These are phyloP conservation scores for Pseudomyrmex cubaensis DNA, from an alignment of 1,140 invertebrate genomes.

Conservation along the genomic window DNA sequence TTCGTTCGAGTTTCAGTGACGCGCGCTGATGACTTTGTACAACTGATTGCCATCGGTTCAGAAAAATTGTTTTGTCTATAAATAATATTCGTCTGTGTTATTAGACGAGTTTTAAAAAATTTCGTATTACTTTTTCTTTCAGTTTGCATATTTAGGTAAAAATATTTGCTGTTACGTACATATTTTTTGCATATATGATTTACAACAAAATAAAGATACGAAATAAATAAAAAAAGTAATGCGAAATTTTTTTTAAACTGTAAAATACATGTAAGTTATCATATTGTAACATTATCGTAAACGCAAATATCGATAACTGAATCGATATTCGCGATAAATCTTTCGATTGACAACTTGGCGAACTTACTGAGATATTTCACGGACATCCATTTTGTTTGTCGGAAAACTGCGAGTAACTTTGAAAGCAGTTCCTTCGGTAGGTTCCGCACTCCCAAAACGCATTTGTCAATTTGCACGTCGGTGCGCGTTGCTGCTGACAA, in stretches of 20 bases:
- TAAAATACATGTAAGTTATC: too few species aligned
- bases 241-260: too few species aligned
- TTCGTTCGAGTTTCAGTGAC: background rate
- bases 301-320: too few species aligned
- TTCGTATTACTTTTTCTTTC: too few species aligned
- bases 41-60: background rate
- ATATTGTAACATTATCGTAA: background rate
- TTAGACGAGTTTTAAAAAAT: background rate
- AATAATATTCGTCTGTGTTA: background rate
- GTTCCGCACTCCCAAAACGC: background rate
- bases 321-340: background rate
- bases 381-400: too few species aligned
- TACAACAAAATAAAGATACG: too few species aligned
- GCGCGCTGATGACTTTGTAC: background rate
- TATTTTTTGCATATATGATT: too few species aligned
- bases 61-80: background rate
- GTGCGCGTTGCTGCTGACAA: slow-evolving; percentile 9
- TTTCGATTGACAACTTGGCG: slow-evolving; percentile 7
- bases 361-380: background rate
- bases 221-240: too few species aligned
- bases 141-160: too few species aligned
- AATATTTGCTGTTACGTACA: too few species aligned
- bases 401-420: slow-evolving; percentile 14
- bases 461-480: slow-evolving; percentile 30
- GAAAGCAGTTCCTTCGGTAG: background rate